A percentile compares a stretch with the other conserved stretches of the same genome.
These are phyloP conservation scores for Aphis gossypii DNA, from an alignment of 1,140 invertebrate species.

Conservation along the genomic window DNA sequence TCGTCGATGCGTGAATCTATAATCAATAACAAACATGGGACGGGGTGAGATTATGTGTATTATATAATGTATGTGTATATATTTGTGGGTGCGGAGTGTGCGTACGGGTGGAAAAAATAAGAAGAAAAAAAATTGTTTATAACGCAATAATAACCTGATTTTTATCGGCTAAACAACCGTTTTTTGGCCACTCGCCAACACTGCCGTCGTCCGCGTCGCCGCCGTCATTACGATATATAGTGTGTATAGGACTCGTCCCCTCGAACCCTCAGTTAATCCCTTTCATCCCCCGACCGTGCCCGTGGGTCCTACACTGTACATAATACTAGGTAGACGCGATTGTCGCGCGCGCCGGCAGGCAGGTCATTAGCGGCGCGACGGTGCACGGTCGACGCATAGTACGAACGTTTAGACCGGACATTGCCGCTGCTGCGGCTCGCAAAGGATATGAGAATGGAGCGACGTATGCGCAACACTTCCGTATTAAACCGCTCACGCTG, in stretches of 20 bases:
- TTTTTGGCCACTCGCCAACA: slow-evolving; percentile 38
- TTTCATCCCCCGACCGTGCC: not conserved
- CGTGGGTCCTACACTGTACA: not conserved
- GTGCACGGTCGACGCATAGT: not conserved
- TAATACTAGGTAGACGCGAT: not conserved
- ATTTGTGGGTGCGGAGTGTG: not conserved
- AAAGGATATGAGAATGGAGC: slow-evolving; percentile 25
- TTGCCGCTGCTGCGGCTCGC: slow-evolving; percentile 6
- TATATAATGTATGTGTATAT: not conserved
- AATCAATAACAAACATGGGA: not conserved
- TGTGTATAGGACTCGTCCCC: not conserved
- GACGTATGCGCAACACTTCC: slow-evolving; percentile 42
- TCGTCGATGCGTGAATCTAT: slow-evolving; percentile 13
- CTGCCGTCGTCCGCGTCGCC: not conserved
- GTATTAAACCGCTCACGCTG: slow-evolving; percentile 14
- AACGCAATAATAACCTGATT: slow-evolving; percentile 47
- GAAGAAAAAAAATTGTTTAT: slow-evolving; percentile 5
- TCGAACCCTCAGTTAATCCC: not conserved
- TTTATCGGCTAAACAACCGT: slow-evolving; percentile 39
- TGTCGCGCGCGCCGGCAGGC: slow-evolving; percentile 22
- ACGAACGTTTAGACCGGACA: slow-evolving; percentile 44
- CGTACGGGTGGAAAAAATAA: not conserved
- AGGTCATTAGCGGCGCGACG: slow-evolving; percentile 28
- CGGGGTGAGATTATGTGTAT: not conserved
- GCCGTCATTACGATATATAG: slow-evolving; percentile 2